Evolutionary conservation across 2,888 invertebrate genomes (phyloP), one percentile per base, ranked within the genome.

Genomic region (Lottia scabra): DNA sequence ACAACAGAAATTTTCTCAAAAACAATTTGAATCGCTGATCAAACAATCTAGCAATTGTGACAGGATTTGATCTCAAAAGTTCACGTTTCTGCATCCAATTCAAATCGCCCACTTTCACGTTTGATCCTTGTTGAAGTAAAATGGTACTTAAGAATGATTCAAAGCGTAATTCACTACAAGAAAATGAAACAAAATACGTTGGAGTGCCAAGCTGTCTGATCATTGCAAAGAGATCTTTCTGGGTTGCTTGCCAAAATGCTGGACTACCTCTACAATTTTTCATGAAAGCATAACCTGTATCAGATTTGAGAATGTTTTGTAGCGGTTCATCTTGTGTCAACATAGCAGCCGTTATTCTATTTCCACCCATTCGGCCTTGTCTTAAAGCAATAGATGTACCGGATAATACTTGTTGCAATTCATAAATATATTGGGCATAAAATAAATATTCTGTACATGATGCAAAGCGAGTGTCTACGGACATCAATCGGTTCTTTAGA

Each of bases 341-440:
- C 45, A 67, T 68, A 27, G 16, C 19, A 16, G 65, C 46, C 30
- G 72, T 75, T 0, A 75, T 65, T 23, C 70, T 30, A 6, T 46
- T 46, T 16, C 46, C n/a, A 26, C 43, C 66, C n/a, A 16, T 13
- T 16, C 30, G 46, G 15, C 72, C 27, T 69, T 77, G 75, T 13
- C 77, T 62, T 8, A 73, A 16, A 13, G 71, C 65, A 46, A 75
- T 75, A n/a, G 68, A 70, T 16, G 68, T 63, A 44, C 66, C 56
- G 16, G 66, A 69, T 43, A 71, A 69, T 0, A 74, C 67, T n/a
- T 69, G 26, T 2, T 74, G 43, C 38, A 76, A 45, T 65, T 76
- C 76, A 12, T 65, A 68, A n/a, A 74, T 16, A 30, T 74, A 76
- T 23, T 76, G 76, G 13, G 48, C 67, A 67, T 48, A 76, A 26